These are phyloP conservation scores for Cecidostiba fungosa DNA, from an alignment of 2,888 invertebrate species.

Conservation along the genomic window DNA sequence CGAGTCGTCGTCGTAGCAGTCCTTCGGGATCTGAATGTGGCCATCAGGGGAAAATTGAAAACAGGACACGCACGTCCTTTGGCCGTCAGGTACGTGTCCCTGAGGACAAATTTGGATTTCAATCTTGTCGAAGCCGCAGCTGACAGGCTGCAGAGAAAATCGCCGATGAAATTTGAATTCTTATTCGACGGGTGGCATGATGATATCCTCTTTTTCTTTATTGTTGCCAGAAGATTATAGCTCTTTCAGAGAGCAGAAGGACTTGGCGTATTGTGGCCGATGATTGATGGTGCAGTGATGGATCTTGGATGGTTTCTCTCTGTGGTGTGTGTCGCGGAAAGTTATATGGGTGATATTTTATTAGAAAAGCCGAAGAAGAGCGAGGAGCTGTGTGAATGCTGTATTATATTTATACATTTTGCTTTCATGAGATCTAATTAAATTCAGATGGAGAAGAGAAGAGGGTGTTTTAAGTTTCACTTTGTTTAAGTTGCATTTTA, in stretches of 20 bases:
- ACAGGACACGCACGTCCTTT: conserved; percentile 42
- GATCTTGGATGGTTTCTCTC: background rate
- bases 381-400: too few relatives aligned
- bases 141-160: conserved; percentile 2
- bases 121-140: conserved; percentile 20
- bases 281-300: background rate
- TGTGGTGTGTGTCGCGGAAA: background rate
- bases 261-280: background rate
- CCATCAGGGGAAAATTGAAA: conserved; percentile 53
- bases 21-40: background rate
- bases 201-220: background rate
- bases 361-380: background rate
- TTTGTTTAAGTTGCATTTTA: too few relatives aligned
- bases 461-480: too few relatives aligned
- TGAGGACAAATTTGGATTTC: conserved; percentile 53
- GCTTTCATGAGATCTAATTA: too few relatives aligned
- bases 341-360: background rate
- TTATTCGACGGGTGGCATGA: background rate
- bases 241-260: background rate
- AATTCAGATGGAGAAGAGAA: too few relatives aligned
- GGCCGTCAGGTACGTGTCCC: background rate
- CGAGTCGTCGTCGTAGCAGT: background rate
- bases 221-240: background rate
- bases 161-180: conserved; percentile 30
- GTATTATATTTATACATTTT: too few relatives aligned